These are phyloP conservation scores for Otolemur garnettii DNA, from an alignment of 2,113 vertebrate genomes.

Conservation along the genomic window DNA sequence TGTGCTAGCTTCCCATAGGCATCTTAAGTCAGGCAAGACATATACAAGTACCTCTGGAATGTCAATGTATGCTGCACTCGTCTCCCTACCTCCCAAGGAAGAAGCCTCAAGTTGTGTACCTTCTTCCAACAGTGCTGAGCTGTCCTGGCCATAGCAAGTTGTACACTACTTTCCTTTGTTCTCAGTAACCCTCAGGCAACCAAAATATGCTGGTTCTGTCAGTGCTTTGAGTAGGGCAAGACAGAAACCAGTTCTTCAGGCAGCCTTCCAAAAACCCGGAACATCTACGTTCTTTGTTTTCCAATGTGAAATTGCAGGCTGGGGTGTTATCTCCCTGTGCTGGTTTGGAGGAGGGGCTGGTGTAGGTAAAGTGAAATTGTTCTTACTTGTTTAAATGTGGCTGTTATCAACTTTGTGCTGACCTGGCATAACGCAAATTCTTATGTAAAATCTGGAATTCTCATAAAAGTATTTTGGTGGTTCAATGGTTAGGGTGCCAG, in stretches of 20 bases:
- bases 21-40: not conserved
- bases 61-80: not conserved
- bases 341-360: not conserved
- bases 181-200: not conserved
- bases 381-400: not conserved
- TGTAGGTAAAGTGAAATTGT: not conserved
- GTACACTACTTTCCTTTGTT: not conserved
- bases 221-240: not conserved
- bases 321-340: not conserved
- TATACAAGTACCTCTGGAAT: not conserved
- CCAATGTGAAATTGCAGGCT: not conserved
- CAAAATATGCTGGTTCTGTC: not conserved
- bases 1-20: not conserved
- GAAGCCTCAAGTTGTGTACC: not conserved
- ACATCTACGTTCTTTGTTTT: not conserved
- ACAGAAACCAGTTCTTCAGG: not conserved
- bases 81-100: not conserved
- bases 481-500: no score
- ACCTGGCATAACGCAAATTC: not conserved
- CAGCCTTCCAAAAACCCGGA: not conserved
- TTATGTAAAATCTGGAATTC: not conserved
- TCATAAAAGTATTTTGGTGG: not conserved
- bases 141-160: not conserved
- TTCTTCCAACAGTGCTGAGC: not conserved
- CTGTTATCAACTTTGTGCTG: not conserved